Percentiles rank a stretch among this genome's conserved stretches.
Conservation (phyloP, 2,888 invertebrate genomes). For the Oscheius onirici region DNA sequence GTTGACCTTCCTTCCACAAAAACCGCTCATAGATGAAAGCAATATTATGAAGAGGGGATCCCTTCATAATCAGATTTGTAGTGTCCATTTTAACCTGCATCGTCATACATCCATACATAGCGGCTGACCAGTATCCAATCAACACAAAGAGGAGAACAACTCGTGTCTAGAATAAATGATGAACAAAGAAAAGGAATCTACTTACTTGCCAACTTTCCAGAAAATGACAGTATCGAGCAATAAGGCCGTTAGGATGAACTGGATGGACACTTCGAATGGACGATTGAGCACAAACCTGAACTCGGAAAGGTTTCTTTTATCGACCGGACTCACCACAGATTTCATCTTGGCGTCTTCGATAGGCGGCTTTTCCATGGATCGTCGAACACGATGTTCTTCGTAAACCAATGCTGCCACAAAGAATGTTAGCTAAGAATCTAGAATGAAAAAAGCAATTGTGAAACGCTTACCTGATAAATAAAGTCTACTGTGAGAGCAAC, state of each 20-base stretch:
- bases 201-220: conserved; percentile 45
- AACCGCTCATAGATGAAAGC: conserved; percentile 58
- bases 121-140: conserved; percentile 50
- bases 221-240: conserved; percentile 52
- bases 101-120: conserved; percentile 48
- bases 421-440: conserved; percentile 48
- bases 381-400: conserved; percentile 42
- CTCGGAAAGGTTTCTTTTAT: background rate
- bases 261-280: conserved; percentile 36
- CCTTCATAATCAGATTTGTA: conserved; percentile 57
- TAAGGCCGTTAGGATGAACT: conserved; percentile 51
- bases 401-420: conserved; percentile 60
- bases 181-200: background rate
- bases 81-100: conserved; percentile 64
- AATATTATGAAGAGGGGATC: conserved; percentile 52
- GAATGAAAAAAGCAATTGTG: no score
- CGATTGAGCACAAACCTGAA: conserved; percentile 28
- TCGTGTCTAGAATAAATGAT: conserved; percentile 35
- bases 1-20: conserved; percentile 60
- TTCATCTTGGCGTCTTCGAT: conserved; percentile 18
- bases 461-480: conserved; percentile 49
- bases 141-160: conserved; percentile 42
- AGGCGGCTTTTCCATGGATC: conserved; percentile 26
- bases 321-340: conserved; percentile 10
- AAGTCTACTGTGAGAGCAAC: conserved; percentile 58